These are phyloP conservation scores for Drosophila demipolita DNA, from an alignment of 2,888 invertebrate genomes.

Conservation along the genomic window DNA sequence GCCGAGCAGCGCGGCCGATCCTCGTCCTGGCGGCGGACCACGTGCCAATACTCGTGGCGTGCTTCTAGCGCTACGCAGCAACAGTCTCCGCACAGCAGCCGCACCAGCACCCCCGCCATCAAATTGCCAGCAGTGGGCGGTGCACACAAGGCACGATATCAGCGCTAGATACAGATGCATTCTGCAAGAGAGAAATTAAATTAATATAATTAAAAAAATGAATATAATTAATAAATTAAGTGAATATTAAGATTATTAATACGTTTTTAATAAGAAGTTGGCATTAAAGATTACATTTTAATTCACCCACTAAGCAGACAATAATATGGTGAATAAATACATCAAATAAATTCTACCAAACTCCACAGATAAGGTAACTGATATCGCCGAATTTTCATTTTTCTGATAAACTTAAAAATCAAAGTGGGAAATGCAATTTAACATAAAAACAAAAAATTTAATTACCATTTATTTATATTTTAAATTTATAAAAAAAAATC, in stretches of 20 bases:
- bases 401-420: too few relatives aligned
- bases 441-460: neutral
- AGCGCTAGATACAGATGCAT: conserved; percentile 81
- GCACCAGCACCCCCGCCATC: conserved; percentile 80
- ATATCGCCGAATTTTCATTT: neutral
- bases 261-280: neutral
- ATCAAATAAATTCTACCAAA: neutral
- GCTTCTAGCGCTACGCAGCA: conserved; percentile 57
- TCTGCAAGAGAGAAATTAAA: conserved; percentile 29
- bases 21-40: conserved; percentile 59
- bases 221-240: too few relatives aligned
- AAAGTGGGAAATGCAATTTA: neutral
- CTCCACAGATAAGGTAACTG: neutral
- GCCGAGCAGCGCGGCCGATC: conserved; percentile 81
- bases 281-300: neutral
- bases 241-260: too few relatives aligned
- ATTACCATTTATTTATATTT: neutral
- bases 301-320: neutral
- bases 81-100: conserved; percentile 15
- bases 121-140: conserved; percentile 84
- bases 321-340: neutral
- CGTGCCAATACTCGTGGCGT: conserved; percentile 58
- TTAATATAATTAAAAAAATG: neutral
- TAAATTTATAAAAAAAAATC: neutral
- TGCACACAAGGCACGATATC: conserved; percentile 82